Evolutionary conservation across 2,113 vertebrate genomes (phyloP), one percentile per base, ranked within the genome.

Genomic region (Callocephalon fimbriatum): DNA sequence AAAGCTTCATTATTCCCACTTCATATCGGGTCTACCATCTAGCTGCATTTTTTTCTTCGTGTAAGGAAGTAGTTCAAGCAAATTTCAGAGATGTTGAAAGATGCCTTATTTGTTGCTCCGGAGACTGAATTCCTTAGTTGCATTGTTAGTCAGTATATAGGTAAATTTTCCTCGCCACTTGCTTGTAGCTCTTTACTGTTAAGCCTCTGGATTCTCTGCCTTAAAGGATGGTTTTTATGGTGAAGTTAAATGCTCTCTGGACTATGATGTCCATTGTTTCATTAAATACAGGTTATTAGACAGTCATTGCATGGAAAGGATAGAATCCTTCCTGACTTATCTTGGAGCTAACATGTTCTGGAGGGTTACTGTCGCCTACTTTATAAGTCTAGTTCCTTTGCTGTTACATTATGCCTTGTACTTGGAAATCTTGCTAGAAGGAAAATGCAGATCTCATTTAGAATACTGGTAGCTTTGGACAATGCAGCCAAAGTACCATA

Each of bases 291-390:
- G 82, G 15, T n/a, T 71, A 4, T 15, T 58, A n/a, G 45, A 29
- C 32, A 63, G 42, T 29, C 26, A 7, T 37, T 1, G 1, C 0
- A 0, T 38, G 47, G 65, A 47, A 53, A n/a, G 53, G 32, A 15
- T 50, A 47, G 20, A 12, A 26, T 83, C 47, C 23, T n/a, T 32
- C 32, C 32, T 45, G 47, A 15, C 54, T 62, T 67, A 27, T 37
- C 51, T 67, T 3, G 2, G 26, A 54, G 19, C 73, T 84, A 16
- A 12, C 9, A 1, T 32, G 61, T 70, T 47, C 44, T 67, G 31
- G 27, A 32, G 72, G 20, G 40, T 82, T 71, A 26, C 40, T 44
- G n/a, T 67, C 21, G 27, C 32, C 40, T 70, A 7, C 45, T 38
- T 31, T 53, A 5, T 40, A 47, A n/a, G 38, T 50, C 14, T 22